phyloP scores from a whole-genome alignment of 30 jellyfish, hydroid and myxozoan species.

The Catostylus mosaicus region DNA sequence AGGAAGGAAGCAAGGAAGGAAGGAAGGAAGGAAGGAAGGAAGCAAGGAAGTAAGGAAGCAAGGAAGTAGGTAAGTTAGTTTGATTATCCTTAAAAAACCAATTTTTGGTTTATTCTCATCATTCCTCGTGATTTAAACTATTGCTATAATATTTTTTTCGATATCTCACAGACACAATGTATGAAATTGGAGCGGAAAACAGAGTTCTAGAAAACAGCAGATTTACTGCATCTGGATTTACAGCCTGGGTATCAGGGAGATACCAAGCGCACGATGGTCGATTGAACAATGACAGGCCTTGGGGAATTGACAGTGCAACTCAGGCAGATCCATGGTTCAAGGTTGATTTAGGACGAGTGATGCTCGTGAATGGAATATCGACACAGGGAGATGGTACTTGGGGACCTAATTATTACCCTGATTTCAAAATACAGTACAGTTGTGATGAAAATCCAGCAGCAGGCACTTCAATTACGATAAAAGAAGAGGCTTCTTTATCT shows the following conservation, averaged over 20 bases:
- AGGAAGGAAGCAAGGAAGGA: slow-evolving; percentile 14
- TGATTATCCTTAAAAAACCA: too few relatives aligned
- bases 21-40: slow-evolving; percentile 17
- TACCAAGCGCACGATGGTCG: slow-evolving; percentile 55
- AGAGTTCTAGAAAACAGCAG: slow-evolving; percentile 58
- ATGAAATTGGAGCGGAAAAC: slow-evolving; percentile 61
- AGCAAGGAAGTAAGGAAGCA: slow-evolving; percentile 6
- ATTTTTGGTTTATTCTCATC: too few relatives aligned
- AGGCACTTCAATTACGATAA: slow-evolving; percentile 8
- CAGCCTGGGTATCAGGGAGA: slow-evolving; percentile 20
- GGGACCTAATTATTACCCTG: slow-evolving; percentile 50
- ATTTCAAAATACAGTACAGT: slow-evolving; percentile 53
- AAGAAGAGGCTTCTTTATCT: slow-evolving; percentile 21
- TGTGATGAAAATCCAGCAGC: slow-evolving; percentile 1
- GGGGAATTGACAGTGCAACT: slow-evolving; percentile 7
- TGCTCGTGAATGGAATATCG: slow-evolving; percentile 67
- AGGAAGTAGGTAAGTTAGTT: too few relatives aligned
- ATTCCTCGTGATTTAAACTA: too few relatives aligned
- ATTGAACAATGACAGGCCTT: slow-evolving; percentile 49
- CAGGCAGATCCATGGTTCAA: slow-evolving; percentile 32
- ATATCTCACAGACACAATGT: slow-evolving; percentile 7
- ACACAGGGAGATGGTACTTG: slow-evolving; percentile 71
- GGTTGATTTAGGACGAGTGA: slow-evolving; percentile 63
- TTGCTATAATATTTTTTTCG: too few relatives aligned
- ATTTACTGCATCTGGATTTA: slow-evolving; percentile 33